Conservation (phyloP, 1,140 invertebrate genomes). For the Anastatus disparis region DNA sequence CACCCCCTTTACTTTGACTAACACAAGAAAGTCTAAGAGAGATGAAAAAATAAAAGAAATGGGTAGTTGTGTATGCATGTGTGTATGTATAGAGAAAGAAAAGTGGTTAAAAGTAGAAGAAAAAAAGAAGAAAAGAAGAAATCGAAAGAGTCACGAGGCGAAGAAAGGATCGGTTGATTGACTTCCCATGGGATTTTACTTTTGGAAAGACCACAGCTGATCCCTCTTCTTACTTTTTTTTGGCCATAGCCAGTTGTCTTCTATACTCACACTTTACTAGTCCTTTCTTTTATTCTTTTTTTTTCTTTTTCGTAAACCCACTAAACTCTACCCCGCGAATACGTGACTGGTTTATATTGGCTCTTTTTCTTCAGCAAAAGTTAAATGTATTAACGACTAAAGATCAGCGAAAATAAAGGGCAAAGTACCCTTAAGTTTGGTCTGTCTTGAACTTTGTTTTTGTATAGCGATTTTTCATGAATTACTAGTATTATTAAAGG, state of each 20-base stretch:
- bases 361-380: constrained; percentile 36
- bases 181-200: constrained; percentile 65
- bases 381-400: constrained; percentile 34
- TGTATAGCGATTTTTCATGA: neutral
- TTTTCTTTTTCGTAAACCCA: constrained; percentile 35
- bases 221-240: too few species aligned
- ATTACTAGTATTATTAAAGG: neutral
- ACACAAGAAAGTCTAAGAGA: too few species aligned
- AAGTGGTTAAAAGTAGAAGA: neutral
- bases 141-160: constrained; percentile 41
- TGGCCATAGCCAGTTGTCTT: constrained; percentile 45
- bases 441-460: neutral
- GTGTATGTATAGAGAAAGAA: neutral
- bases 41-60: neutral
- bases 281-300: constrained; percentile 21
- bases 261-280: neutral
- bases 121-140: neutral
- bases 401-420: neutral
- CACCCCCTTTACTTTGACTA: neutral
- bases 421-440: neutral
- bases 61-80: neutral
- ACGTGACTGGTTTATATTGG: constrained; percentile 42
- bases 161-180: constrained; percentile 66
- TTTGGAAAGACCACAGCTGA: constrained; percentile 64
- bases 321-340: constrained; percentile 43